Evolutionary conservation across 2,888 invertebrate species (phyloP).

Genomic region (Noctua pronuba): DNA sequence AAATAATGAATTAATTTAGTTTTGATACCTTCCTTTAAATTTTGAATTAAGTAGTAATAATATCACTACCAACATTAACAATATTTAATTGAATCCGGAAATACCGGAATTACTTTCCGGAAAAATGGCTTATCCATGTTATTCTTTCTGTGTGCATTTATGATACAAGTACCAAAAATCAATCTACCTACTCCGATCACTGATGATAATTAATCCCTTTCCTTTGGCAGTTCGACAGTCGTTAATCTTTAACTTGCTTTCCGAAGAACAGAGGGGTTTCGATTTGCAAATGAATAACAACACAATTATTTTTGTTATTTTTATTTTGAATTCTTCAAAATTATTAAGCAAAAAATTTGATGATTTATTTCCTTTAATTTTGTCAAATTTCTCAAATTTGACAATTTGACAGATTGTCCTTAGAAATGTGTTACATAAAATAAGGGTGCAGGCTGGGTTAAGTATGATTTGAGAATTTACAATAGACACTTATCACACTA

Average conservation of each 20-base stretch:
- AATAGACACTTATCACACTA: slow-evolving; percentile 20
- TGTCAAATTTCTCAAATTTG: background rate
- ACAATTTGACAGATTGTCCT: background rate
- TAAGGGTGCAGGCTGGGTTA: slow-evolving; percentile 21
- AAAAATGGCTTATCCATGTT: too few species aligned
- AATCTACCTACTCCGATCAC: too few species aligned
- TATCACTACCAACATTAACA: too few species aligned
- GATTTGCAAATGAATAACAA: background rate
- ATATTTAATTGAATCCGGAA: too few species aligned
- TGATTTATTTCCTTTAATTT: too few species aligned
- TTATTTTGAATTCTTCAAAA: background rate
- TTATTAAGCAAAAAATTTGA: background rate
- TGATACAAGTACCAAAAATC: too few species aligned
- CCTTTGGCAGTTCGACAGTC: background rate
- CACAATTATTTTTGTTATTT: too few species aligned
- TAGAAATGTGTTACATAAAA: slow-evolving; percentile 22
- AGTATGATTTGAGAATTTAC: slow-evolving; percentile 13
- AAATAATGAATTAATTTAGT: too few species aligned
- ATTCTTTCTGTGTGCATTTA: too few species aligned
- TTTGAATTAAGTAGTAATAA: too few species aligned
- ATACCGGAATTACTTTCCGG: too few species aligned
- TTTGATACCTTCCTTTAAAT: too few species aligned
- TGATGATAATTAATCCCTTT: background rate
- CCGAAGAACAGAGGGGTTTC: background rate
- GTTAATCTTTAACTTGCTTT: background rate